Percentiles rank a stretch among this genome's conserved stretches.
Conservation (phyloP, 2,888 invertebrate species). For the Eupithecia abbreviata region DNA sequence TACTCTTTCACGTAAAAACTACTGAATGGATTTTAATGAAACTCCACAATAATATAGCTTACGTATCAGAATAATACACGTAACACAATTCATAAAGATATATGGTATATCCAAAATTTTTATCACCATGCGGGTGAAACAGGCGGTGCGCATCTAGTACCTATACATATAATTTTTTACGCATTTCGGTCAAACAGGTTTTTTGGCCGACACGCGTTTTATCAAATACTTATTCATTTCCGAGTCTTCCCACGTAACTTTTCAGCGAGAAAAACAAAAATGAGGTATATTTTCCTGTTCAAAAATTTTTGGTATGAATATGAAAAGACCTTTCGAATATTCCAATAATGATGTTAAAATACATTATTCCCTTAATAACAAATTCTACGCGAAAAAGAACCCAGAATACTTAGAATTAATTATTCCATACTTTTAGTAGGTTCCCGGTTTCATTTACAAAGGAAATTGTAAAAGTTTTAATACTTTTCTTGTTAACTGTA, state of each 20-base stretch:
- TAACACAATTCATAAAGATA: too few relatives aligned
- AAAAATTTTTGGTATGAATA: not conserved
- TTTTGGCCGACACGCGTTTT: not conserved
- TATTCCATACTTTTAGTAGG: not conserved
- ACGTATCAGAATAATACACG: too few relatives aligned
- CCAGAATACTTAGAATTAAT: not conserved
- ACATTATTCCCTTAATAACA: not conserved
- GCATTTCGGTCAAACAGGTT: not conserved
- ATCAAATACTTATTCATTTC: not conserved
- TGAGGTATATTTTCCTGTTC: not conserved
- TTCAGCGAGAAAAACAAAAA: not conserved
- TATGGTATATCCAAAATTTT: too few relatives aligned
- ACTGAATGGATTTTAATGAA: too few relatives aligned
- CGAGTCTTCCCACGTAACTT: not conserved
- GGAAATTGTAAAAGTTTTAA: constrained; percentile 6
- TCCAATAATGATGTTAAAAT: not conserved
- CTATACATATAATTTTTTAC: not conserved
- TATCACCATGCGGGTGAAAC: too few relatives aligned
- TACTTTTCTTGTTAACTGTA: constrained; percentile 23
- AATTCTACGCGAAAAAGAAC: not conserved
- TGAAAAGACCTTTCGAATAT: not conserved
- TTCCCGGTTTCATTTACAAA: constrained; percentile 3
- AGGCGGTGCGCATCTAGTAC: too few relatives aligned
- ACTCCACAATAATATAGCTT: too few relatives aligned
- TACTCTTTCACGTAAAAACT: too few relatives aligned